Conservation (phyloP, 2,888 invertebrate genomes). For the Callosobruchus maculatus region DNA sequence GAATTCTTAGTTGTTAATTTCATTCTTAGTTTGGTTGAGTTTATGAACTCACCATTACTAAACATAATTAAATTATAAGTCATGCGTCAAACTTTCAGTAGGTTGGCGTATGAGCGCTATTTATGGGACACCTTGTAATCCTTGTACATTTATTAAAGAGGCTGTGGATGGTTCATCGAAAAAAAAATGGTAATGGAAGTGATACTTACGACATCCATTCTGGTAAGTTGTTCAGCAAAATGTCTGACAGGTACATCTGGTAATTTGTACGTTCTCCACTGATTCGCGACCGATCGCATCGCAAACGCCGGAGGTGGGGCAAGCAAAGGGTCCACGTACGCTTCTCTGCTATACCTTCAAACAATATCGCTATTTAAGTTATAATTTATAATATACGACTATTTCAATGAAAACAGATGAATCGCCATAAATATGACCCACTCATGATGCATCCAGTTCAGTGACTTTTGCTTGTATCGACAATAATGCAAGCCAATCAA, state of each 20-base stretch:
- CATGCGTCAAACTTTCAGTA: too few species aligned
- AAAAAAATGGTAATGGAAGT: too few species aligned
- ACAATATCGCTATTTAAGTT: neutral
- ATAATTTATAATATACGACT: neutral
- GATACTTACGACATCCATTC: conserved; percentile 82
- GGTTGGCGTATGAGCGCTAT: too few species aligned
- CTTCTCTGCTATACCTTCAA: conserved; percentile 55
- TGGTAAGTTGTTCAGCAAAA: conserved; percentile 96
- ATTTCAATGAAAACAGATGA: neutral
- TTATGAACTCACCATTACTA: too few species aligned
- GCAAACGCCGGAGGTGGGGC: conserved; percentile 48
- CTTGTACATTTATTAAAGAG: too few species aligned
- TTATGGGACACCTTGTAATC: too few species aligned
- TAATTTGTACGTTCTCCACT: conserved; percentile 63
- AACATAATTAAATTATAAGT: too few species aligned
- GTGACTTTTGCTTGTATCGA: too few species aligned
- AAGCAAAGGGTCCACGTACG: conserved; percentile 52
- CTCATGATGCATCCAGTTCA: neutral
- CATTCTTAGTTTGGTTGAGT: too few species aligned
- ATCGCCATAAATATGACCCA: neutral
- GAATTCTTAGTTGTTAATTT: too few species aligned
- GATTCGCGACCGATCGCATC: conserved; percentile 43
- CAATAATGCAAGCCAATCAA: too few species aligned
- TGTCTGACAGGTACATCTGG: conserved; percentile 83
- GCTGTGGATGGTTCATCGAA: too few species aligned